These are phyloP conservation scores for Candidula unifasciata DNA, from an alignment of 2,888 invertebrate species.

Conservation along the genomic window DNA sequence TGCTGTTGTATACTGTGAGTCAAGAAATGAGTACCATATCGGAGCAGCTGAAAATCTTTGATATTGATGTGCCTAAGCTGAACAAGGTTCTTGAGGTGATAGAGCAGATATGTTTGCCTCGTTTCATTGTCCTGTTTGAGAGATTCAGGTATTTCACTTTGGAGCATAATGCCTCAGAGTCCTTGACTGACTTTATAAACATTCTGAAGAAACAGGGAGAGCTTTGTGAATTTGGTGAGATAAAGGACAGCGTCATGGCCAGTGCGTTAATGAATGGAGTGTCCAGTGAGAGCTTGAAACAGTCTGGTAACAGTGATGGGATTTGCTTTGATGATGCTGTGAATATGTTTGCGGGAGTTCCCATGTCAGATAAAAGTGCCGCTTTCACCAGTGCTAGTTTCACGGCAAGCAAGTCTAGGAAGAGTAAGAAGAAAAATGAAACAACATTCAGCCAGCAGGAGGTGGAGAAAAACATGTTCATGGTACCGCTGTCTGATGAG, in stretches of 20 bases:
- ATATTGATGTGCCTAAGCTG: neutral
- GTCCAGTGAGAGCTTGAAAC: slow-evolving; percentile 20
- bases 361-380: neutral
- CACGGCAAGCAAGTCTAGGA: neutral
- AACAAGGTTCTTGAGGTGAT: slow-evolving; percentile 19
- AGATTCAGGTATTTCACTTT: slow-evolving; percentile 31
- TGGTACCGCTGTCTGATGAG: slow-evolving; percentile 21
- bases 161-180: slow-evolving; percentile 25
- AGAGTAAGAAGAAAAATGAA: neutral
- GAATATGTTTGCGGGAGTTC: neutral
- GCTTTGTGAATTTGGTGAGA: slow-evolving; percentile 35
- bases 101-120: slow-evolving; percentile 30
- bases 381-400: no score
- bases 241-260: slow-evolving; percentile 31
- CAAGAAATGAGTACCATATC: neutral
- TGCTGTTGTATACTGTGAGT: slow-evolving; percentile 27
- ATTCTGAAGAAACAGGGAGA: slow-evolving; percentile 19
- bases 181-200: slow-evolving; percentile 27
- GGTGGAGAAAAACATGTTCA: slow-evolving; percentile 25
- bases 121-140: slow-evolving; percentile 35
- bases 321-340: slow-evolving; percentile 37
- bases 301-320: neutral
- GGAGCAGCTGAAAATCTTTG: slow-evolving; percentile 17
- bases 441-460: neutral
- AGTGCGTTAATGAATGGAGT: slow-evolving; percentile 33